Evolutionary conservation across 2,888 invertebrate genomes (phyloP).

Genomic region (Agonopterix heracliana): DNA sequence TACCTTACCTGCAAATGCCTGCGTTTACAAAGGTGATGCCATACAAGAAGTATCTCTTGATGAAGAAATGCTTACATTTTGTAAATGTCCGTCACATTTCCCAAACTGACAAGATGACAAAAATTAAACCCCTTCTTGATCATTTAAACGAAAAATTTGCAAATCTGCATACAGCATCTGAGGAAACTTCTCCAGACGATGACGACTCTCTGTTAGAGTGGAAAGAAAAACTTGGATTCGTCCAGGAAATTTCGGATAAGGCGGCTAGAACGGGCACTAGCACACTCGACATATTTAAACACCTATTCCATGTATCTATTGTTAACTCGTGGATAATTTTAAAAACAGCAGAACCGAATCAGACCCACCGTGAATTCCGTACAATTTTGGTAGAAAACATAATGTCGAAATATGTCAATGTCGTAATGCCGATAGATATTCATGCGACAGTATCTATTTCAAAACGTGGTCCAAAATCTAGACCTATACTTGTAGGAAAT

Average conservation of each 20-base stretch:
- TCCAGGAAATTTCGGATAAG: slow-evolving; percentile 16
- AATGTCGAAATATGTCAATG: no score
- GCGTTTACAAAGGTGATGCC: slow-evolving; percentile 4
- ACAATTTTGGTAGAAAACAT: no score
- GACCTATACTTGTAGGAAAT: no score
- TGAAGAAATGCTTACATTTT: slow-evolving; percentile 11
- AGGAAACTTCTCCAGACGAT: slow-evolving; percentile 12
- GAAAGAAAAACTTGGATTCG: slow-evolving; percentile 17
- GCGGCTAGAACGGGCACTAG: slow-evolving; percentile 13
- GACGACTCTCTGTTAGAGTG: slow-evolving; percentile 17
- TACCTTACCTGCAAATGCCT: not conserved
- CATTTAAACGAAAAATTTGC: slow-evolving; percentile 8
- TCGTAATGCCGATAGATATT: no score
- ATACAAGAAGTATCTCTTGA: slow-evolving; percentile 8
- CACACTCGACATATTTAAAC: slow-evolving; percentile 17
- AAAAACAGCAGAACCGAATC: no score
- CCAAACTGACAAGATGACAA: no score
- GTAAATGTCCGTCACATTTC: no score
- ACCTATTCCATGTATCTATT: slow-evolving; percentile 11
- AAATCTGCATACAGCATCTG: slow-evolving; percentile 9
- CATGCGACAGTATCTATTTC: no score
- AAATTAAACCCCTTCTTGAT: no score
- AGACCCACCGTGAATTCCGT: no score
- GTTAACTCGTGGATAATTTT: slow-evolving; percentile 17
- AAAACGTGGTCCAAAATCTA: no score